Conservation (phyloP, 2,113 vertebrate species). For the Stegastes partitus region DNA sequence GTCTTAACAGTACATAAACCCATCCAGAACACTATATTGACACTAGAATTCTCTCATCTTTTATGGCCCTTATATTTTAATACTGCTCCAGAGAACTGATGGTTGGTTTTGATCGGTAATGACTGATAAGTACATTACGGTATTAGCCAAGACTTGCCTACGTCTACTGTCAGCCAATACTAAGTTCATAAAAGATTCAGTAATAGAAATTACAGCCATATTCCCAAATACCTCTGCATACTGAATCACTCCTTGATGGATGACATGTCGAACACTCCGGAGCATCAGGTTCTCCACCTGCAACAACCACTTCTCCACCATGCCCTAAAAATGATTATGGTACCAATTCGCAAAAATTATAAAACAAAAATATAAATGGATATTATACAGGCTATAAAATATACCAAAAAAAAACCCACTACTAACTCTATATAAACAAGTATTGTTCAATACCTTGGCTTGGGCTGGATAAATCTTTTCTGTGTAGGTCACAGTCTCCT, state of each 20-base stretch:
- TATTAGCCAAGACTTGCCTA: background rate
- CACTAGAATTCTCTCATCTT: no score
- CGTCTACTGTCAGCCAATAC: background rate
- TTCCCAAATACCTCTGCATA: conserved; percentile 86
- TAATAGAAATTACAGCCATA: background rate
- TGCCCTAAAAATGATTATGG: conserved; percentile 82
- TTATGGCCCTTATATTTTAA: background rate
- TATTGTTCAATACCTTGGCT: conserved; percentile 86
- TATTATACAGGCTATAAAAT: background rate
- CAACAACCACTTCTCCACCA: conserved; percentile 96
- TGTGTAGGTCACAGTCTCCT: conserved; percentile 88
- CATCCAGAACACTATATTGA: background rate
- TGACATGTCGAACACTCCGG: conserved; percentile 86
- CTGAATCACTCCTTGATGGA: conserved; percentile 84
- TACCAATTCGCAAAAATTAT: background rate
- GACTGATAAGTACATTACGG: background rate
- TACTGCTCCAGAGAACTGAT: background rate
- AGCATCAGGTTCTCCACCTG: conserved; percentile 93
- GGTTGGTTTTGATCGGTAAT: background rate
- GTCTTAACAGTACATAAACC: background rate
- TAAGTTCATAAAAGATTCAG: background rate
- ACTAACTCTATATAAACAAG: background rate
- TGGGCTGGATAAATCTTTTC: conserved; percentile 87
- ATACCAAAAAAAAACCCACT: background rate
- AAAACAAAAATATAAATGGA: background rate